Evolutionary conservation across 2,888 invertebrate genomes (phyloP), one percentile per base, ranked within the genome.

Genomic region (Cryptocheilus praepositus): DNA sequence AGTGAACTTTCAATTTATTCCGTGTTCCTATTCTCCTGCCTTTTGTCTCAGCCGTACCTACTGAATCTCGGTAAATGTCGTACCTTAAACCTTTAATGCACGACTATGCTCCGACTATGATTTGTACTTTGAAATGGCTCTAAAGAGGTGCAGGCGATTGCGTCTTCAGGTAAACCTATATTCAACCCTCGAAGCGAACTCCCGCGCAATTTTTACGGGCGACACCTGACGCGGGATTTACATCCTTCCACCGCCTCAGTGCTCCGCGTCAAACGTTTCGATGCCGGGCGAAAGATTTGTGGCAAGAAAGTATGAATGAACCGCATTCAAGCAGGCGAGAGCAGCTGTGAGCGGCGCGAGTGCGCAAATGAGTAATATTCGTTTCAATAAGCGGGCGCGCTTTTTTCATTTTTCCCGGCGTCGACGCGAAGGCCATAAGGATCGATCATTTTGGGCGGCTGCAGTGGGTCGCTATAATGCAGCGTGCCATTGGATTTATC

Each of bases 1-100:
- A 45, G 69, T 74, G 73, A 74, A 74, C 73, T 74, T 74, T 74
- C 73, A 74, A 74, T 73, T 73, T 74, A 73, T 74, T 73, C 74
- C 61, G 52, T 28, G 64, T 58, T 61, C 65, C 62, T 56, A 28
- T 54, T 16, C 22, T 22, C 22, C 52, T 21, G 21, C 54, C 44
- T 55, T 59, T 67, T 59, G 62, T 59, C 45, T 28, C 51, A 49
- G 8, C 61, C 49, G 52, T 25, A 55, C 44, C 51, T 61, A 57
- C 56, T 45, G 73, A 74, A 67, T 74, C 70, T 64, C 74, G 73
- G 67, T 25, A 74, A 74, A 74, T 74, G 73, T 67, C 73, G 61
- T 51, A 52, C 36, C 53, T 63, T 63, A 55, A 45, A 57, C 19
- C 36, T 36, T 36, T 36, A 36, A 36, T 4, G 36, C 36, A 36